A percentile compares a stretch with the other conserved stretches of the same genome.
These are phyloP conservation scores for Amitus sp. DNA, from an alignment of 2,888 invertebrate species.

Conservation along the genomic window DNA sequence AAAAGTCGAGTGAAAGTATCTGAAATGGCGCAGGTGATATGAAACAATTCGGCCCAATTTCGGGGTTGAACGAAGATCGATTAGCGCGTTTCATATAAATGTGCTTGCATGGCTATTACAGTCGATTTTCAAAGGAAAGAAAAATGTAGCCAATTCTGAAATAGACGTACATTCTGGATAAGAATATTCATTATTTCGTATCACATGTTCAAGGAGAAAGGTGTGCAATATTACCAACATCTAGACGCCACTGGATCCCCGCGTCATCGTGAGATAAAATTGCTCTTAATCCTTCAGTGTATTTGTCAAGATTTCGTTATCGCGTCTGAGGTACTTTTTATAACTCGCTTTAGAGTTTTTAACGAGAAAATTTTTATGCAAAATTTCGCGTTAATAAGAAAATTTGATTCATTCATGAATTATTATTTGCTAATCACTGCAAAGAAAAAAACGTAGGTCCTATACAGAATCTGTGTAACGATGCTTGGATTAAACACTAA, in stretches of 20 bases:
- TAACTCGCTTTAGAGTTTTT: constrained; percentile 10
- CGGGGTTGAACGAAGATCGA: too few relatives aligned
- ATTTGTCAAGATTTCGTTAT: constrained; percentile 20
- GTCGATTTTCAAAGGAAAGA: too few relatives aligned
- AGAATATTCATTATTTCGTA: constrained; percentile 21
- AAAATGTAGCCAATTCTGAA: constrained; percentile 13
- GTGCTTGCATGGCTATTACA: too few relatives aligned
- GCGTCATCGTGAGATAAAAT: constrained; percentile 25
- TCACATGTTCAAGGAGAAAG: too few relatives aligned
- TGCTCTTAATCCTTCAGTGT: constrained; percentile 19
- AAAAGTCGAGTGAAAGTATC: not conserved
- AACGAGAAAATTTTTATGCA: constrained; percentile 1
- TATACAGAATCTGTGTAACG: too few relatives aligned
- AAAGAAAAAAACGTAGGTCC: too few relatives aligned
- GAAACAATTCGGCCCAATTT: constrained; percentile 10
- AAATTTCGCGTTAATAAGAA: too few relatives aligned
- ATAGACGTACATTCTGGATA: constrained; percentile 27
- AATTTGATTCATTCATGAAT: too few relatives aligned
- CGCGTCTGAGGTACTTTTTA: constrained; percentile 12
- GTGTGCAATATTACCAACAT: too few relatives aligned
- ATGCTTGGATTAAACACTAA: too few relatives aligned
- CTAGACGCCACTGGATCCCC: constrained; percentile 24
- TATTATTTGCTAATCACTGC: too few relatives aligned
- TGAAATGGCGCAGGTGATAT: constrained; percentile 1
- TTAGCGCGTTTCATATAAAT: too few relatives aligned